A percentile compares a stretch with the other conserved stretches of the same genome.
phyloP scores from a whole-genome alignment of 2,888 invertebrate genomes.

The Lacanobia oleracea region DNA sequence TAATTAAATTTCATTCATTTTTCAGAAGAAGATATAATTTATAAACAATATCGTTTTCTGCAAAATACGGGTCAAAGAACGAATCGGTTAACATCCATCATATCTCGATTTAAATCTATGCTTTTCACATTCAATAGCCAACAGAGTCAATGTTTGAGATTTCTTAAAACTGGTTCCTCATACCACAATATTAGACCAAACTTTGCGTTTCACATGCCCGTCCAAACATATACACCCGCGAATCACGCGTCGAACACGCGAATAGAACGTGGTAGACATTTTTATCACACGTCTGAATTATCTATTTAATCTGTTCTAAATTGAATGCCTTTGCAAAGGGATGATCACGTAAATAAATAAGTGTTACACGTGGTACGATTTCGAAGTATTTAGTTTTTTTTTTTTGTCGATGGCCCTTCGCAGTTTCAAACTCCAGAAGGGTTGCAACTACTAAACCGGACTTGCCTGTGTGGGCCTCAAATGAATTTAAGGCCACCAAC shows the following conservation, averaged over 20 bases:
- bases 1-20: too few species aligned
- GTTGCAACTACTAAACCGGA: too few species aligned
- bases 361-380: background rate
- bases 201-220: background rate
- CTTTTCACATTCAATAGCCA: background rate
- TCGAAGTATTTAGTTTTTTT: background rate
- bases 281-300: conserved; percentile 6
- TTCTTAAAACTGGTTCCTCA: background rate
- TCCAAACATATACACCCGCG: background rate
- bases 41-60: background rate
- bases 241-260: background rate
- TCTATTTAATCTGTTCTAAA: conserved; percentile 9
- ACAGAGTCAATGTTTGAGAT: background rate
- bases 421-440: too few species aligned
- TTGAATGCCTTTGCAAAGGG: conserved; percentile 9
- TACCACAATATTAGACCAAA: background rate
- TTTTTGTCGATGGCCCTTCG: too few species aligned
- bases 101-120: background rate
- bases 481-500: too few species aligned
- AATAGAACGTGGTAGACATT: conserved; percentile 11
- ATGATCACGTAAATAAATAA: background rate
- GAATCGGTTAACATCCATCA: background rate
- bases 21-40: too few species aligned
- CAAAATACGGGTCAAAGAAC: background rate
- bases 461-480: too few species aligned